phyloP scores from a whole-genome alignment of 1,140 invertebrate species.

The Drosophila lacertosa region DNA sequence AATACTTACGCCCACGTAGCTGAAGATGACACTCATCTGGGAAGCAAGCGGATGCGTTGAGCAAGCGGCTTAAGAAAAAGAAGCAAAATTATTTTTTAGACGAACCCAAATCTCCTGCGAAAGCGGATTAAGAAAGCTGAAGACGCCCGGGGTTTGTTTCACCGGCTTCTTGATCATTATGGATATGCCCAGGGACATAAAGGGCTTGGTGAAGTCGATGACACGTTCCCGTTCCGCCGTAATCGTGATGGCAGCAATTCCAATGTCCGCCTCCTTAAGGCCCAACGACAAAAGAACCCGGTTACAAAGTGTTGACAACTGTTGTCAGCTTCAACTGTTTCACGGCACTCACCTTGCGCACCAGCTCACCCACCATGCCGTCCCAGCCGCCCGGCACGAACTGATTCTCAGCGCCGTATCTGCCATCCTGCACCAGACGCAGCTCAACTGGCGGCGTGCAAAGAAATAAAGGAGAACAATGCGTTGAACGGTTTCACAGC shows the following conservation, averaged over 20 bases:
- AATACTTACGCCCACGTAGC: conserved; percentile 97
- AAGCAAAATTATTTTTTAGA: conserved; percentile 3
- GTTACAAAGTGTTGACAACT: conserved; percentile 28
- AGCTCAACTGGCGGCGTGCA: conserved; percentile 89
- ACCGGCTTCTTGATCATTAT: conserved; percentile 99
- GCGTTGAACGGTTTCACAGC: background rate
- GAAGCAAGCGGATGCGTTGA: too few species aligned
- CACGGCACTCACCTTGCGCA: conserved; percentile 95
- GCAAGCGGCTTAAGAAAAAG: background rate
- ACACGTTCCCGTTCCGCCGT: conserved; percentile 96
- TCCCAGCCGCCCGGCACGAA: conserved; percentile 93
- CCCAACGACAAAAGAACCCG: conserved; percentile 10
- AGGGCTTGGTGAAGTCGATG: conserved; percentile 98
- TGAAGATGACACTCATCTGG: conserved; percentile 96
- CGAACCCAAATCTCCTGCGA: conserved; percentile 97
- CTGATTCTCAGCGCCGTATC: conserved; percentile 92
- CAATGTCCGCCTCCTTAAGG: conserved; percentile 96
- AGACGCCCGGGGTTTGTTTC: conserved; percentile 96
- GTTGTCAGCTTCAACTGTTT: conserved; percentile 1
- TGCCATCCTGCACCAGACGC: conserved; percentile 92
- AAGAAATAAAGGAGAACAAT: conserved; percentile 3
- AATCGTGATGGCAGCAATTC: conserved; percentile 97
- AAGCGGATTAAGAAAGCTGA: conserved; percentile 98
- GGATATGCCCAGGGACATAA: conserved; percentile 98
- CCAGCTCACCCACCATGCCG: conserved; percentile 97